Conservation (phyloP, 2,888 invertebrate genomes). For the Onthophagus sagittarius region DNA sequence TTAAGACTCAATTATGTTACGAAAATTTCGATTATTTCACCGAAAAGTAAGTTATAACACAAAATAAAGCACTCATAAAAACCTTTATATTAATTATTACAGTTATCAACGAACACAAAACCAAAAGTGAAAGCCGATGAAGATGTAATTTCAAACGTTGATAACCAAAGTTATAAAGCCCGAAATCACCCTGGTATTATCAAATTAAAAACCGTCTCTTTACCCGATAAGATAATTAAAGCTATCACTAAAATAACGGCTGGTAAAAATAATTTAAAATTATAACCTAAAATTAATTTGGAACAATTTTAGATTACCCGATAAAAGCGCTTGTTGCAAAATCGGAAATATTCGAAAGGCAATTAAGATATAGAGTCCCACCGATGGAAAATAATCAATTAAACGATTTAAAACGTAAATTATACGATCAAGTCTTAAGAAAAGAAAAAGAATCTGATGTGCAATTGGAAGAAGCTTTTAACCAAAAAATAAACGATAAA, state of each 20-base stretch:
- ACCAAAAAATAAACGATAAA: conserved; percentile 53
- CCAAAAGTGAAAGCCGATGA: conserved; percentile 53
- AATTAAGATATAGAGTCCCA: conserved; percentile 59
- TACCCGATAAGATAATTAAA: conserved; percentile 60
- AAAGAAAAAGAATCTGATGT: conserved; percentile 43
- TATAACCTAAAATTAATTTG: neutral
- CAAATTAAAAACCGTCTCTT: conserved; percentile 50
- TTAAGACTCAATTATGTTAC: neutral
- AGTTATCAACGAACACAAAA: conserved; percentile 39
- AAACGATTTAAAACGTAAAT: conserved; percentile 47
- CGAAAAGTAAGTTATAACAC: conserved; percentile 9
- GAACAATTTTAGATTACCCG: conserved; percentile 52
- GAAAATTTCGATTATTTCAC: neutral
- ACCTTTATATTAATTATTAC: conserved; percentile 6
- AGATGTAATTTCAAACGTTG: conserved; percentile 50
- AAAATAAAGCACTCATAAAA: neutral
- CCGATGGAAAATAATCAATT: conserved; percentile 61
- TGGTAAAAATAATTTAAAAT: conserved; percentile 44
- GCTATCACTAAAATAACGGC: conserved; percentile 54
- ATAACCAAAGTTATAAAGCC: conserved; percentile 57
- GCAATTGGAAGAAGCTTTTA: conserved; percentile 44
- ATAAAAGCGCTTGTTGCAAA: conserved; percentile 55
- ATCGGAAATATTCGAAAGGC: conserved; percentile 54
- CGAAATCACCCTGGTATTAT: conserved; percentile 70
- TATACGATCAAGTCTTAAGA: conserved; percentile 39